Percentiles rank a stretch among this genome's conserved stretches.
phyloP scores from a whole-genome alignment of 2,888 invertebrate genomes.

The Lepidochrysops patricia region DNA sequence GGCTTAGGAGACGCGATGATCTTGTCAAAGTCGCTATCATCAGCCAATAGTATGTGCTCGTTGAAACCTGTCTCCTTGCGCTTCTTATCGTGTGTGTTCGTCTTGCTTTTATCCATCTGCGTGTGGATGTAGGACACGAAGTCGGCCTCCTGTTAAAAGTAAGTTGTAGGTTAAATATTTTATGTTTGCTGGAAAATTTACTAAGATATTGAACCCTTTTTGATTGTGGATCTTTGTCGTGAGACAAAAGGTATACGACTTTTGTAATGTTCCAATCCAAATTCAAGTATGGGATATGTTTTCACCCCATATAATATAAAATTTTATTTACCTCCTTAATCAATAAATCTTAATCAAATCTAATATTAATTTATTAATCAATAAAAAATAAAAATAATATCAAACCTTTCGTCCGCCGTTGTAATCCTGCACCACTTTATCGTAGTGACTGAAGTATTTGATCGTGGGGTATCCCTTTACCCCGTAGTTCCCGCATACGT shows the following conservation, averaged over 20 bases:
- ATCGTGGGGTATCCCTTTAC: constrained; percentile 91
- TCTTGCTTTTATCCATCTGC: constrained; percentile 35
- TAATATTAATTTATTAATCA: too few species aligned
- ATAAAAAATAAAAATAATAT: too few species aligned
- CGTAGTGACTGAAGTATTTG: constrained; percentile 88
- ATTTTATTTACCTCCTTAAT: too few species aligned
- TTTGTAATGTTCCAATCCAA: too few species aligned
- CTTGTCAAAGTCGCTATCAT: constrained; percentile 75
- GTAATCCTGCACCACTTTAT: constrained; percentile 80
- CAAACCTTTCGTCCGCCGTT: constrained; percentile 82
- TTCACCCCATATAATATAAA: background rate
- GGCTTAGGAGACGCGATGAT: constrained; percentile 74
- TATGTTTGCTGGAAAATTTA: too few species aligned
- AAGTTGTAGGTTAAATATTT: background rate
- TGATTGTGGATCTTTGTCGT: too few species aligned
- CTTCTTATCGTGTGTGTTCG: constrained; percentile 31
- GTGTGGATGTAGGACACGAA: constrained; percentile 78
- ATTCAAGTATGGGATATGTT: background rate
- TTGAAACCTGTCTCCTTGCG: constrained; percentile 57
- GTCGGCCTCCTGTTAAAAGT: constrained; percentile 72
- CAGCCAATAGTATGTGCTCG: constrained; percentile 61
- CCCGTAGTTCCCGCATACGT: constrained; percentile 80
- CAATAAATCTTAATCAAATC: too few species aligned
- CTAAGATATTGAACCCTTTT: too few species aligned
- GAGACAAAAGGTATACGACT: too few species aligned